Evolutionary conservation across 2,888 invertebrate species (phyloP).

Genomic region (Hypomecis atomaria): DNA sequence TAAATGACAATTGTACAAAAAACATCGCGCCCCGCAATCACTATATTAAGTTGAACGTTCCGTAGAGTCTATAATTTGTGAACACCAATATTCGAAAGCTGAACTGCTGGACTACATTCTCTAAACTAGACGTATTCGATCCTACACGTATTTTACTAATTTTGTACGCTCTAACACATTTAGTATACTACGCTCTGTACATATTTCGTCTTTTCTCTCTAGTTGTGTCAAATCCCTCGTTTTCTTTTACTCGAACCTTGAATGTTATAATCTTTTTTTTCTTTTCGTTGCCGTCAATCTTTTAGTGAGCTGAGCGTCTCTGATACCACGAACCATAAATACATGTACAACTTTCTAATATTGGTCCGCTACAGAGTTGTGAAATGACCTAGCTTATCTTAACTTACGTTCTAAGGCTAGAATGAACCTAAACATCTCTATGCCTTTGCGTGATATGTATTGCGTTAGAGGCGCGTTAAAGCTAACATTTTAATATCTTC

Average conservation of each 20-base stretch:
- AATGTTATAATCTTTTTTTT: not conserved
- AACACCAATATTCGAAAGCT: conserved; percentile 83
- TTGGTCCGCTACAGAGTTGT: conserved; percentile 84
- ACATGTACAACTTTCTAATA: conserved; percentile 84
- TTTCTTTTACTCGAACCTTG: not conserved
- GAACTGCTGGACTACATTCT: conserved; percentile 74
- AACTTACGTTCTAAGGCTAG: conserved; percentile 67
- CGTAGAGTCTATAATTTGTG: conserved; percentile 59
- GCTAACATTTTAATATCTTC: conserved; percentile 59
- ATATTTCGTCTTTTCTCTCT: conserved; percentile 44
- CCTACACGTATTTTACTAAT: conserved; percentile 68
- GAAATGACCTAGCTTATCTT: conserved; percentile 79
- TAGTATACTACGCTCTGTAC: conserved; percentile 67
- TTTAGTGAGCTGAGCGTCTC: conserved; percentile 36
- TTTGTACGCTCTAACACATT: conserved; percentile 69
- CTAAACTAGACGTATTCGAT: conserved; percentile 73
- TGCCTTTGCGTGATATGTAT: conserved; percentile 83
- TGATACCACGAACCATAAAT: conserved; percentile 60
- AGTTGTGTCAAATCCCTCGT: conserved; percentile 18
- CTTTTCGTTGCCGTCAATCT: conserved; percentile 21
- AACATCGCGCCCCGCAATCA: conserved; percentile 31
- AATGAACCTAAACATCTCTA: conserved; percentile 78
- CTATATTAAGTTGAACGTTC: conserved; percentile 64
- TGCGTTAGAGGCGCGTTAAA: conserved; percentile 80
- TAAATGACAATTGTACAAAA: conserved; percentile 15